Evolutionary conservation across 92 coral and sea anemone species (phyloP), one percentile per base, ranked within the genome.

Genomic region (Bergia puertoricense): DNA sequence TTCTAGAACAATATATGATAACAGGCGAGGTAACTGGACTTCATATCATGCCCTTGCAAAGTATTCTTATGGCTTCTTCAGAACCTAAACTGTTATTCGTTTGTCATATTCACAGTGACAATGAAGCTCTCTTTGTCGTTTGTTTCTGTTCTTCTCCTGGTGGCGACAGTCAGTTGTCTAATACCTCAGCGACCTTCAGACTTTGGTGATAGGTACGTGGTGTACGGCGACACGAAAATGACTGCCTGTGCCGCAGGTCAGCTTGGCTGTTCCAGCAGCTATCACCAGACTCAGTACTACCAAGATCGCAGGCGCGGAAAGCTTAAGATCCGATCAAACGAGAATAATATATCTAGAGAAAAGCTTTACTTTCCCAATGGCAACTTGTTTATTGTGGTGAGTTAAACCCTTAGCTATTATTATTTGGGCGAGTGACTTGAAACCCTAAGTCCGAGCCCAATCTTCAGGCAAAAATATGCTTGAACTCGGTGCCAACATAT

Each of bases 121-220:
- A 80, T 80, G 85, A 80, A 56, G 48, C 0, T 11, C 43, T 10
- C 46, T 13, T 43, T 80, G 36, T 56, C 41, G 44, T 51, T 43
- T 38, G 46, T 80, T 15, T n/a, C 85, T 13, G 23, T 56, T 39
- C 44, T 80, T 39, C 85, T 80, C 14, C 2, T 80, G 50, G 85
- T 80, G 85, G 85, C 65, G 43, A 57, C 44, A 39, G 45, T 39
- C 3, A 4, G 46, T 45, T 38, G 71, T 18, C 22, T 38, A 16
- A 73, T 20, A 18, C 77, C 46, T 6, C 46, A 13, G 9, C 46
- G 46, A 9, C 85, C 85, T 78, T 10, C 20, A 37, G 23, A 11
- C 72, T 80, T 80, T 51, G 85, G 85, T 4, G 22, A 20, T 6
- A 54, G 0, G 85, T 80, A 51, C 68, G 72, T 80, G 48, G 85